Conservation (phyloP, 1,140 invertebrate genomes). For the Arctopsyche grandis region DNA sequence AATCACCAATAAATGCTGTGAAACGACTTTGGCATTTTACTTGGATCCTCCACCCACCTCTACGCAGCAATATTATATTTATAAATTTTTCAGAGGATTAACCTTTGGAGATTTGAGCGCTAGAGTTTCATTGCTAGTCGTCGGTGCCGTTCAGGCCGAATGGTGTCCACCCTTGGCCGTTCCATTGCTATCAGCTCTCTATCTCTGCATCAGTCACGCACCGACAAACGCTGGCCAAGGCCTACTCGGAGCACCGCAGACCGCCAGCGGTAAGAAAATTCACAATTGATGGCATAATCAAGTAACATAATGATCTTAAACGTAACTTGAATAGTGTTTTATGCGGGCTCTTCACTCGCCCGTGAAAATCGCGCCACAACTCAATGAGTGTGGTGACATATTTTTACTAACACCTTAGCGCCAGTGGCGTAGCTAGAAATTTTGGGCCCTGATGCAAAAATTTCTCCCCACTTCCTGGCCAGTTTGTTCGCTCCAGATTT, state of each 20-base stretch:
- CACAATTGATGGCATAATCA: neutral
- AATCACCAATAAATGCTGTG: too few relatives aligned
- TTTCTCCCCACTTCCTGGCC: too few relatives aligned
- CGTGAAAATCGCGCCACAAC: too few relatives aligned
- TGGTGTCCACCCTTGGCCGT: conserved; percentile 60
- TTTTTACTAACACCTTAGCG: neutral
- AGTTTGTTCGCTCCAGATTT: too few relatives aligned
- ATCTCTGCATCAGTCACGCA: conserved; percentile 62
- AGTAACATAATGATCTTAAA: neutral
- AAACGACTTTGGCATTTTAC: too few relatives aligned
- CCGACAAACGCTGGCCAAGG: conserved; percentile 51
- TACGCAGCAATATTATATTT: neutral
- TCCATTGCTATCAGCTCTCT: conserved; percentile 62
- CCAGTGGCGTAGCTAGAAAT: too few relatives aligned
- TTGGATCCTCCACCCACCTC: too few relatives aligned
- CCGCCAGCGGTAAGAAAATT: conserved; percentile 47
- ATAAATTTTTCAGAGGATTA: conserved; percentile 55
- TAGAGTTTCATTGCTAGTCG: conserved; percentile 60
- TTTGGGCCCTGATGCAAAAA: too few relatives aligned
- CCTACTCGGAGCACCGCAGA: conserved; percentile 33
- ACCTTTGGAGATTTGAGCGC: conserved; percentile 60
- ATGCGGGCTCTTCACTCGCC: too few relatives aligned
- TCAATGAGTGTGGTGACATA: too few relatives aligned
- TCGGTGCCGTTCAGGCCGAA: conserved; percentile 62
- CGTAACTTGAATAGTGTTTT: neutral